Percentiles rank a stretch among this genome's conserved stretches.
phyloP scores from a whole-genome alignment of 2,113 vertebrate genomes.

The Plecturocebus donacophilus region DNA sequence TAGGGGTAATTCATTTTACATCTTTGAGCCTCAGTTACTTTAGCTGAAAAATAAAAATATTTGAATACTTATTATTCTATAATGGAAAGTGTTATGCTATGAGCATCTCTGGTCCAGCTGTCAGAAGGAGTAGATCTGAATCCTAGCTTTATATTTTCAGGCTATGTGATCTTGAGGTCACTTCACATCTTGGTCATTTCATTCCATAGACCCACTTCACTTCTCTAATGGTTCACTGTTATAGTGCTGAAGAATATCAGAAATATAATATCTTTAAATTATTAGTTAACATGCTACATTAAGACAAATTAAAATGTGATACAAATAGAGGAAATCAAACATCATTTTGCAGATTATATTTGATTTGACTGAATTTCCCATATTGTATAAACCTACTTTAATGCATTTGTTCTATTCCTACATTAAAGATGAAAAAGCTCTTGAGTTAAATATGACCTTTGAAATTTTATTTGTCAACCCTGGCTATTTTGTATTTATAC shows the following conservation, averaged over 20 bases:
- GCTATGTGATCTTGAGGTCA: background rate
- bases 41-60: background rate
- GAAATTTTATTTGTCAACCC: background rate
- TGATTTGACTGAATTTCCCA: background rate
- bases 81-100: background rate
- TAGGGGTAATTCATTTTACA: background rate
- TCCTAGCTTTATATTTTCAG: background rate
- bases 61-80: background rate
- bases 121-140: background rate
- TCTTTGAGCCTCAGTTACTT: background rate
- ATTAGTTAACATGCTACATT: background rate
- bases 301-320: background rate
- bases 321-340: background rate
- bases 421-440: background rate
- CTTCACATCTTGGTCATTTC: background rate
- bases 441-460: background rate
- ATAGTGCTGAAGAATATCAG: background rate
- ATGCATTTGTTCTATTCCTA: background rate
- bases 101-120: background rate
- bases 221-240: background rate
- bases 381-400: background rate
- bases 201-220: background rate
- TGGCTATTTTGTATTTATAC: background rate
- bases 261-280: background rate
- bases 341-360: background rate